phyloP scores from a whole-genome alignment of 1,140 invertebrate species.

The Geopemphigus sp. region DNA sequence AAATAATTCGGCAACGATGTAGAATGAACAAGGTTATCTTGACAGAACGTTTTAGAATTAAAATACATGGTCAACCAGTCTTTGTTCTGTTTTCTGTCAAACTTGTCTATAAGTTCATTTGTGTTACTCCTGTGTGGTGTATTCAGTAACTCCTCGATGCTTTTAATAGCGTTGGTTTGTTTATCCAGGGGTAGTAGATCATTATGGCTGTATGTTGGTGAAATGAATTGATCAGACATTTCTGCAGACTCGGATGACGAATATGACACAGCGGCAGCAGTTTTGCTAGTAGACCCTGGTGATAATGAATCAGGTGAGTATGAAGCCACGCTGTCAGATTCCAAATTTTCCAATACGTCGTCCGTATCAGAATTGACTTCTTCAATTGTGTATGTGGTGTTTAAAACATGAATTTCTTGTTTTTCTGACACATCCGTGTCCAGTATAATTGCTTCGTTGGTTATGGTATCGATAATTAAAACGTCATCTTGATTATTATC shows the following conservation, averaged over 20 bases:
- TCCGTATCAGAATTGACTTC: conserved; percentile 55
- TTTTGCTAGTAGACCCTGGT: conserved; percentile 51
- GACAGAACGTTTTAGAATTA: conserved; percentile 19
- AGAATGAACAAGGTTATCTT: conserved; percentile 20
- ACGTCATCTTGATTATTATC: conserved; percentile 57
- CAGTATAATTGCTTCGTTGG: conserved; percentile 58
- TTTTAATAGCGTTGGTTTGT: conserved; percentile 35
- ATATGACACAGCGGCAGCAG: conserved; percentile 51
- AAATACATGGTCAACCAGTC: conserved; percentile 41
- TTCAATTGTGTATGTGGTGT: conserved; percentile 52
- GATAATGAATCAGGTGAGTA: conserved; percentile 53
- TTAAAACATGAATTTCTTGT: conserved; percentile 38
- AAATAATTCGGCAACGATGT: conserved; percentile 44
- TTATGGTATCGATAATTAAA: conserved; percentile 60
- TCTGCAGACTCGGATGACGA: conserved; percentile 54
- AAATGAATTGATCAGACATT: conserved; percentile 53
- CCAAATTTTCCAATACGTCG: conserved; percentile 38
- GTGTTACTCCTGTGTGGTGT: neutral
- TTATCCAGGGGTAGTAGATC: conserved; percentile 39
- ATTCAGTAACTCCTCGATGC: conserved; percentile 13
- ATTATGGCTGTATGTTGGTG: conserved; percentile 35
- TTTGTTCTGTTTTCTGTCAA: conserved; percentile 1
- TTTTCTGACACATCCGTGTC: conserved; percentile 49
- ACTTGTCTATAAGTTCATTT: neutral
- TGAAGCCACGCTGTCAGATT: conserved; percentile 47